Evolutionary conservation across 2,888 invertebrate species (phyloP), one percentile per base, ranked within the genome.

Genomic region (Noctuana brunneofusca): DNA sequence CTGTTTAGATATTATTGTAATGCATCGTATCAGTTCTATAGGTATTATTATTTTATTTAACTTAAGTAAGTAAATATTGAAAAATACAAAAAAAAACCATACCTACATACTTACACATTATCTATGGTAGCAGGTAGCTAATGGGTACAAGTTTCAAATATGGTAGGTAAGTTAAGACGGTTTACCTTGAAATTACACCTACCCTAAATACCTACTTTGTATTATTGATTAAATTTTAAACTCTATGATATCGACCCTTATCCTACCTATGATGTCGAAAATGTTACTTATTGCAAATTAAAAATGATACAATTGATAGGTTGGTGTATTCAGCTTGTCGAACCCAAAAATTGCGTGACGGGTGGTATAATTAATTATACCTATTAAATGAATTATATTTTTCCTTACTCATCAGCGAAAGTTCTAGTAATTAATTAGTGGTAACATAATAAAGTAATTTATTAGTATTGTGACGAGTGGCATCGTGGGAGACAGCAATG

Each of bases 401-500:
- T 38, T 35, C 49, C 24, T 27, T 24, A 49, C 9, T 18, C 41
- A 73, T 72, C 50, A 64, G 65, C 65, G 72, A 75, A 75, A 71
- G 76, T 60, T 55, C 56, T 46, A 56, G 63, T 50, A 65, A 56
- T 66, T 64, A 68, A 76, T 76, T 76, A 75, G 75, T 59, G 58
- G 63, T 66, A 66, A 66, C 72, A 74, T 75, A 76, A 72, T 71
- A 75, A 74, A 69, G 73, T 75, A 79, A 81, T 81, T 83, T 82
- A 81, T 79, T 81, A 81, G 74, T 76, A 80, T 80, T 80, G 81
- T 80, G 80, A 80, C 83, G 79, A 80, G 58, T 60, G 46, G 54
- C 73, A 76, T 80, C 89, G 89, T 89, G 89, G 89, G 89, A 90
- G 89, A 86, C 79, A 73, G 18, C 43, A 79, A 78, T 83, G 81